Evolutionary conservation across 2,113 vertebrate species (phyloP), one percentile per base, ranked within the genome.

Genomic region (Aegotheles bennettii): DNA sequence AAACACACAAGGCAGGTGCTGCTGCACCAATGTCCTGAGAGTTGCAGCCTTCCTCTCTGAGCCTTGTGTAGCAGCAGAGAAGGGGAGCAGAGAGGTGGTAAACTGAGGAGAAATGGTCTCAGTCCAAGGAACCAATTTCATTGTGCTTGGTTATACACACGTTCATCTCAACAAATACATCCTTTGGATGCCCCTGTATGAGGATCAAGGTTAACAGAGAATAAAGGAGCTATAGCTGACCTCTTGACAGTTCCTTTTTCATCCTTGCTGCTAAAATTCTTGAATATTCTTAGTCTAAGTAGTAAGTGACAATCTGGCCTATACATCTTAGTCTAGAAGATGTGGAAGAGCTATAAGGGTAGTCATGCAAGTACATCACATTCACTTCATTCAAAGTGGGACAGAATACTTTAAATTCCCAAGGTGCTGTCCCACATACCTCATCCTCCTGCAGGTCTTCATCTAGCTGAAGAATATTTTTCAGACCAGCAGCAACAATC

Each of bases 401-500:
- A 56, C 16, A 28, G 19, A 57, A 25, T 7, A 36, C 8, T 38
- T 38, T 2, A 56, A 29, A 17, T 47, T 64, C 56, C 16, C 47
- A 59, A 64, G 31, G 54, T 19, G 16, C 31, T 89, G 38, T 31
- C 26, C 29, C 57, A 48, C 87, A 71, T 81, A 99, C 98, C 97
- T 98, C 97, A 26, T 97, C 93, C 18, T 98, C 96, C 36, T 97
- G 73, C 21, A 98, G 94, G 68, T 98, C 96, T 78, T 96, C 87
- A 29, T 92, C 94, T 56, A 99, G 96, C 3, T 97, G 95, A 77
- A 99, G 96, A 79, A 90, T 48, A 35, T 95, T 97, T 95, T 98
- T 97, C 67, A 99, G 80, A 59, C 98, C 98, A 35, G 79, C 67
- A 48, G 98, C 97, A 71, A 98, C 98, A 33, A 98, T 87, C 56